These are phyloP conservation scores for Adelognathus sp. DNA, from an alignment of 2,888 invertebrate species.

Conservation along the genomic window DNA sequence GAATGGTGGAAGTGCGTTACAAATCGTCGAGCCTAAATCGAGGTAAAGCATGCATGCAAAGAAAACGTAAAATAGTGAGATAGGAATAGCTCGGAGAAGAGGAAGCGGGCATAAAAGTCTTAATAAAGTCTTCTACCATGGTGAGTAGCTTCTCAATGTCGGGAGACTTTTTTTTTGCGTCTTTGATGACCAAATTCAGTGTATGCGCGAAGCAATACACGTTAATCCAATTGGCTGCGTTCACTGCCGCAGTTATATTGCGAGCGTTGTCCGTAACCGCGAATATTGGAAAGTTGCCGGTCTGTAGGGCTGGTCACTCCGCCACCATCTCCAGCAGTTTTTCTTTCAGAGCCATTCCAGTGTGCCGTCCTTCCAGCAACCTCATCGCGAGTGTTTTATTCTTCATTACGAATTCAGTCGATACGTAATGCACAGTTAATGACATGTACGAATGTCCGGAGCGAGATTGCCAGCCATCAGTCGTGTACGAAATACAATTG, in stretches of 20 bases:
- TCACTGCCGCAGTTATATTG: constrained; percentile 11
- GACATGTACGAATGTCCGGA: not conserved
- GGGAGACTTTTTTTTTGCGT: not conserved
- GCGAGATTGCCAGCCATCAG: not conserved
- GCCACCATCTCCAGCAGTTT: constrained; percentile 4
- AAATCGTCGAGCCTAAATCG: constrained; percentile 27
- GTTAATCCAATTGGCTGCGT: not conserved
- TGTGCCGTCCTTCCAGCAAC: not conserved
- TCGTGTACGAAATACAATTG: not conserved
- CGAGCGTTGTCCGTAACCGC: constrained; percentile 27
- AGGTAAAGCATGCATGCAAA: not conserved
- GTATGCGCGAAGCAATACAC: constrained; percentile 2
- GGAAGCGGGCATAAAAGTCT: too few species aligned
- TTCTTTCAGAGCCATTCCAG: not conserved
- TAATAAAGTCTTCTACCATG: too few species aligned
- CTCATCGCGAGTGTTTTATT: constrained; percentile 1
- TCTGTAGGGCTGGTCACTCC: constrained; percentile 1
- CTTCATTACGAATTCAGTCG: not conserved
- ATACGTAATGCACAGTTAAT: constrained; percentile 3
- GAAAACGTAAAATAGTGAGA: not conserved
- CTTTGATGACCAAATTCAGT: constrained; percentile 22
- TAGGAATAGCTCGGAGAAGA: not conserved
- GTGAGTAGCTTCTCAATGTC: not conserved
- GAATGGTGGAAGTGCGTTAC: constrained; percentile 49
- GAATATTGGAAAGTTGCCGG: constrained; percentile 6